A percentile compares a stretch with the other conserved stretches of the same genome.
phyloP scores from a whole-genome alignment of 2,113 vertebrate species.

The Mungos mungo region DNA sequence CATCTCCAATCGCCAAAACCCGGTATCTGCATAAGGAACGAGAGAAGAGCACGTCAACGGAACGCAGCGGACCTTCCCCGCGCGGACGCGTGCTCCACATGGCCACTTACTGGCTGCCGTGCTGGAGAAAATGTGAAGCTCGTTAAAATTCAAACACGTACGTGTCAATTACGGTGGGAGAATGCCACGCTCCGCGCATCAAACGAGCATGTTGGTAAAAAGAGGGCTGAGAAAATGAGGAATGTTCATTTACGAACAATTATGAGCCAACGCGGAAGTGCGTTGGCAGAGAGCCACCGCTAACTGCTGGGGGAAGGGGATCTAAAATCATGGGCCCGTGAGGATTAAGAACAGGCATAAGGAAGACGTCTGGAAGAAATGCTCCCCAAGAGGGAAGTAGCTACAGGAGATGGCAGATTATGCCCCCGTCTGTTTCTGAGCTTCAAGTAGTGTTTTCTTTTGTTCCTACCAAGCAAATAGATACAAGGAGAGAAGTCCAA shows the following conservation, averaged over 20 bases:
- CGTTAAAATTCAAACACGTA: neutral
- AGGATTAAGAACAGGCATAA: neutral
- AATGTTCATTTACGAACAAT: neutral
- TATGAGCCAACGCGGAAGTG: neutral
- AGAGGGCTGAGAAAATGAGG: neutral
- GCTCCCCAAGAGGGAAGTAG: neutral
- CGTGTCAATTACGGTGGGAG: neutral
- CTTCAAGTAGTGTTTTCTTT: neutral
- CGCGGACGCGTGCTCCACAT: neutral
- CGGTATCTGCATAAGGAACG: slow-evolving; percentile 86
- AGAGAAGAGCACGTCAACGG: neutral
- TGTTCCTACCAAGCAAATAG: neutral
- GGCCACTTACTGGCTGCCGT: neutral
- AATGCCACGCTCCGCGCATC: neutral
- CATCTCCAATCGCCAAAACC: slow-evolving; percentile 89
- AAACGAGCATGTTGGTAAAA: neutral
- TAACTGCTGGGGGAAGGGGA: neutral
- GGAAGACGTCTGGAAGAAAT: neutral
- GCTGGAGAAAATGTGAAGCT: neutral
- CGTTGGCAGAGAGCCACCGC: neutral
- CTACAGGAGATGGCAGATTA: neutral
- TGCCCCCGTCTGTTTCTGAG: neutral
- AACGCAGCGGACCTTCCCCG: neutral
- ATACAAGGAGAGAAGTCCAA: neutral
- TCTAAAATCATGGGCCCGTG: neutral